A percentile compares a stretch with the other conserved stretches of the same genome.
These are phyloP conservation scores for Festucalex cinctus DNA, from an alignment of 2,113 vertebrate genomes.

Conservation along the genomic window DNA sequence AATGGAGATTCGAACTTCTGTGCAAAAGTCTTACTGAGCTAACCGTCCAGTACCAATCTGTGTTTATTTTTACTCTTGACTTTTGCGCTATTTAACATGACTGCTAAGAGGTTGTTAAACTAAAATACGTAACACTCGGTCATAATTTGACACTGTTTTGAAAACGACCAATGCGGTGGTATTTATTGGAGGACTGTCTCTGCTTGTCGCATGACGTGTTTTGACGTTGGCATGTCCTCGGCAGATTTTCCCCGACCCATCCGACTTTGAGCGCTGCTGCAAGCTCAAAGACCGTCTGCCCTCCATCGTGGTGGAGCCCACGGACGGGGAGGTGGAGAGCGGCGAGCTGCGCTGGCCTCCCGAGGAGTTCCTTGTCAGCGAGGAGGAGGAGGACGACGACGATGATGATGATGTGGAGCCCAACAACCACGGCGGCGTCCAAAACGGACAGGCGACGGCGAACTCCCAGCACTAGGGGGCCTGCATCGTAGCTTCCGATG, in stretches of 20 bases:
- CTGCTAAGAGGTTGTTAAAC: too few relatives aligned
- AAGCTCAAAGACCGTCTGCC: slow-evolving; percentile 96
- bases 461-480: slow-evolving; percentile 58
- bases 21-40: too few relatives aligned
- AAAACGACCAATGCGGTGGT: too few relatives aligned
- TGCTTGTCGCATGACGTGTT: background rate
- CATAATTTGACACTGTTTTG: too few relatives aligned
- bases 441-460: slow-evolving; percentile 66
- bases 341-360: slow-evolving; percentile 98
- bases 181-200: too few relatives aligned
- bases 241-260: slow-evolving; percentile 96
- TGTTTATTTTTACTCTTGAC: too few relatives aligned
- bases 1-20: too few relatives aligned
- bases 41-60: too few relatives aligned
- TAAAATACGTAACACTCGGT: too few relatives aligned
- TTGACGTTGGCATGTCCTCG: slow-evolving; percentile 5
- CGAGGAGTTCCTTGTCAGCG: slow-evolving; percentile 89
- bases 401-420: slow-evolving; percentile 72
- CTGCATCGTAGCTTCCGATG: background rate
- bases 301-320: slow-evolving; percentile 94
- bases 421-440: slow-evolving; percentile 62
- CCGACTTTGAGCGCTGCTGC: slow-evolving; percentile 93
- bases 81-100: too few relatives aligned
- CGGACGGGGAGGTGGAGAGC: slow-evolving; percentile 92
- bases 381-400: slow-evolving; percentile 79